Base-by-base conservation (phyloP, 2,888 invertebrate genomes). In the Neria commutata region DNA sequence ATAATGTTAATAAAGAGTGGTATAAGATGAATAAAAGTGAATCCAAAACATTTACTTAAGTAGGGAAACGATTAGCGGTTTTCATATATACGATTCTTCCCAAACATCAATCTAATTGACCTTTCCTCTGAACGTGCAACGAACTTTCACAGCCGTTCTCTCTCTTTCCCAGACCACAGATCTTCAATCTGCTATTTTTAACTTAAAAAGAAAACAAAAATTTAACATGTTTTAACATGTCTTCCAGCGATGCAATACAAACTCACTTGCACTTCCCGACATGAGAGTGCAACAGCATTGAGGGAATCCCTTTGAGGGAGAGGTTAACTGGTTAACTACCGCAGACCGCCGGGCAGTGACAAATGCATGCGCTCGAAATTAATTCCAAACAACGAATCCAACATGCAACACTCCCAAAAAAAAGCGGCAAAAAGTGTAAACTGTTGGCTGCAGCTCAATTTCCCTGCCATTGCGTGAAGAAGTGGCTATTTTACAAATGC, bases 101-200 rank as follows among this genome's bases (percentile, higher is more conserved):
- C 29, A 6, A 29, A 11, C 29, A 29, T 29, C 29, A 29, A 8
- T 29, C 37, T 8, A 11, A 37, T 4, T 37, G 37, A 37, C 37
- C 37, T 37, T n/a, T n/a, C n/a, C 21, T 50, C 8, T 3, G 33
- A 33, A 17, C 50, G 50, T 50, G 21, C 50, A 50, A 50, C 50
- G 50, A 50, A 50, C 50, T 50, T 14, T 34, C 17, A 14, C 21
- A 29, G 17, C 19, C 8, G 24, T 21, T 24, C 24, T 47, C 5
- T 24, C 47, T 25, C 48, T 19, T 46, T 19, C n/a, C 10, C 11
- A n/a, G 14, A 1, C 11, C 19, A 5, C 24, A 21, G 6, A 21
- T 11, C 21, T 46, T 21, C 21, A 37, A 37, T 37, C 14, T 37
- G 6, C 37, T 37, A 37, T 37, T 37, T 37, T 37, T 37, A 37